Conservation (phyloP, 2,888 invertebrate genomes). For the Cephus sareptanus region DNA sequence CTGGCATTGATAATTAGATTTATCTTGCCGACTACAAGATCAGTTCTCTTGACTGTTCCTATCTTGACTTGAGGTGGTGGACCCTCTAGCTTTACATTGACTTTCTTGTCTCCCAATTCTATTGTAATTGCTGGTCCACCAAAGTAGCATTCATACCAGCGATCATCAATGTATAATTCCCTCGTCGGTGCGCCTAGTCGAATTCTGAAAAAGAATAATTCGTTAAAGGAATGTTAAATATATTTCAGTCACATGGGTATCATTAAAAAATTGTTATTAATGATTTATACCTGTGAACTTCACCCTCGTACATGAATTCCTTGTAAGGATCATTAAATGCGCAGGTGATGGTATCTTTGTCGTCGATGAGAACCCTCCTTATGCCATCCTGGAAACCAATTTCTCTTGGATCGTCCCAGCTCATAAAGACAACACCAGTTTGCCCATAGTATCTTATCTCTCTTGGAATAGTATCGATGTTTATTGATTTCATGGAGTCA, state of each 20-base stretch:
- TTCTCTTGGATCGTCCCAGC: slow-evolving; percentile 87
- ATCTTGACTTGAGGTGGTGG: slow-evolving; percentile 95
- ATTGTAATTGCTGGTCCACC: slow-evolving; percentile 87
- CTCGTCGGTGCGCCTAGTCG: slow-evolving; percentile 92
- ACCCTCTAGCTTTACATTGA: slow-evolving; percentile 85
- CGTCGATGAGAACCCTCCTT: slow-evolving; percentile 80
- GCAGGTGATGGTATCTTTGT: slow-evolving; percentile 75
- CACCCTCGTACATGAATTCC: slow-evolving; percentile 79
- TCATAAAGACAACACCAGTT: slow-evolving; percentile 85
- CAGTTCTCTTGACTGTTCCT: slow-evolving; percentile 79
- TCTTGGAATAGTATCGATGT: slow-evolving; percentile 82
- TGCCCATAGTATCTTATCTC: slow-evolving; percentile 90
- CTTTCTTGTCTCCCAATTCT: slow-evolving; percentile 81
- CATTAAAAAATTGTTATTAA: not conserved
- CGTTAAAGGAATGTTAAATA: slow-evolving; percentile 10
- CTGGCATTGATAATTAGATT: slow-evolving; percentile 86
- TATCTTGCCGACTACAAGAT: slow-evolving; percentile 87
- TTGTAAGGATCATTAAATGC: slow-evolving; percentile 77
- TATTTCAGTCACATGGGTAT: not conserved
- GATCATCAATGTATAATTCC: slow-evolving; percentile 89
- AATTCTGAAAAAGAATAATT: slow-evolving; percentile 70
- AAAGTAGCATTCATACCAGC: slow-evolving; percentile 93
- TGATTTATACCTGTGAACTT: slow-evolving; percentile 68
- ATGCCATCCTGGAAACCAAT: slow-evolving; percentile 87
- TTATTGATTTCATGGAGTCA: slow-evolving; percentile 82